Conservation (phyloP, 92 coral and sea anemone species). For the Phenganax subtilis region DNA sequence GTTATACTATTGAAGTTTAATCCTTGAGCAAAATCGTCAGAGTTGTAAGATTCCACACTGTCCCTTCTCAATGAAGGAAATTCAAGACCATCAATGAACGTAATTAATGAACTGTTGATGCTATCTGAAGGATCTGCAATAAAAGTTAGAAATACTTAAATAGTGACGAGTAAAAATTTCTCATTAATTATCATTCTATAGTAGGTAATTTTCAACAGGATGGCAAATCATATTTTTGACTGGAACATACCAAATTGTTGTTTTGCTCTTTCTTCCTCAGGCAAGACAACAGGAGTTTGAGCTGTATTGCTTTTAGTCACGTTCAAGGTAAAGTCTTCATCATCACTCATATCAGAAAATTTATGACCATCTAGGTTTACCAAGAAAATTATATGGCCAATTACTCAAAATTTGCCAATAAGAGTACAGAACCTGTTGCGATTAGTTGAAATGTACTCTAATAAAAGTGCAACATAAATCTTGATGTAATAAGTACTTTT, state of each 20-base stretch:
- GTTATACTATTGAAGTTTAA: constrained; percentile 71
- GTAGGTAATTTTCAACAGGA: too few relatives aligned
- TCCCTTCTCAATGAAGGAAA: constrained; percentile 72
- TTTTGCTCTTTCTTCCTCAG: not conserved
- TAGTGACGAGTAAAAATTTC: not conserved
- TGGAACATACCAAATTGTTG: not conserved
- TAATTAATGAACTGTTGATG: constrained; percentile 55
- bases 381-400: not conserved
- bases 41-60: constrained; percentile 67
- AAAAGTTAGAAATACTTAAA: not conserved
- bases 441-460: too few relatives aligned
- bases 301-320: constrained; percentile 4
- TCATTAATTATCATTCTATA: not conserved
- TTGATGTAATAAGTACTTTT: too few relatives aligned
- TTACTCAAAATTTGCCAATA: not conserved
- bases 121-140: constrained; percentile 47
- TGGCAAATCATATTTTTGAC: not conserved
- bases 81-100: constrained; percentile 60
- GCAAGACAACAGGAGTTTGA: not conserved
- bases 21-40: constrained; percentile 76
- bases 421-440: too few relatives aligned
- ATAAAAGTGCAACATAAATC: too few relatives aligned
- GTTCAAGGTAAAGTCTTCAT: constrained; percentile 28
- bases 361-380: not conserved
- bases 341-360: constrained; percentile 25